Conservation (phyloP, 1,140 invertebrate species). For the Diprion similis region DNA sequence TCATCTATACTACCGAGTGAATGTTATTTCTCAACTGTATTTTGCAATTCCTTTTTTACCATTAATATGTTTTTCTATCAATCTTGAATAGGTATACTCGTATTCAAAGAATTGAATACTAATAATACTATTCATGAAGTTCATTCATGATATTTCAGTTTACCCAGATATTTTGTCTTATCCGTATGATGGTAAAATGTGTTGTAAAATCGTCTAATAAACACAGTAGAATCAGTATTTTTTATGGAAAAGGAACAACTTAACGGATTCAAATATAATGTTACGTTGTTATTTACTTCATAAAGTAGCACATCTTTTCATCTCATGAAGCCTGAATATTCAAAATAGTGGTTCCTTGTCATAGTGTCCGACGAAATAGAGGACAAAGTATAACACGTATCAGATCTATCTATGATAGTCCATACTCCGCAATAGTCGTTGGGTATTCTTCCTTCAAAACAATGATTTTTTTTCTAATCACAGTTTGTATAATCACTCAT, state of each 20-base stretch:
- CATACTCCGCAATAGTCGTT: not conserved
- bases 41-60: no score
- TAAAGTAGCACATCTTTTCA: not conserved
- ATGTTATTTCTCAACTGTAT: no score
- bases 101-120: not conserved
- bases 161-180: slow-evolving; percentile 10
- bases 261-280: slow-evolving; percentile 10
- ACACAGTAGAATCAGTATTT: no score
- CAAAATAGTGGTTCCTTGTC: slow-evolving; percentile 15
- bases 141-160: slow-evolving; percentile 11
- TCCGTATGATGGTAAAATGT: not conserved
- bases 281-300: not conserved
- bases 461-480: not conserved
- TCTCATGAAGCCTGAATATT: not conserved
- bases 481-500: no score
- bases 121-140: slow-evolving; percentile 1
- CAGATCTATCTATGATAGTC: not conserved
- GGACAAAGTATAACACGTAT: not conserved
- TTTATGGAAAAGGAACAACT: not conserved
- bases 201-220: not conserved
- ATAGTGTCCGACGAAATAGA: slow-evolving; percentile 2
- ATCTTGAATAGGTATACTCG: no score
- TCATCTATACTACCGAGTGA: no score
- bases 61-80: no score
- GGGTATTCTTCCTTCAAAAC: slow-evolving; percentile 3